Conservation (phyloP, 2,113 vertebrate genomes). For the Platichthys flesus region DNA sequence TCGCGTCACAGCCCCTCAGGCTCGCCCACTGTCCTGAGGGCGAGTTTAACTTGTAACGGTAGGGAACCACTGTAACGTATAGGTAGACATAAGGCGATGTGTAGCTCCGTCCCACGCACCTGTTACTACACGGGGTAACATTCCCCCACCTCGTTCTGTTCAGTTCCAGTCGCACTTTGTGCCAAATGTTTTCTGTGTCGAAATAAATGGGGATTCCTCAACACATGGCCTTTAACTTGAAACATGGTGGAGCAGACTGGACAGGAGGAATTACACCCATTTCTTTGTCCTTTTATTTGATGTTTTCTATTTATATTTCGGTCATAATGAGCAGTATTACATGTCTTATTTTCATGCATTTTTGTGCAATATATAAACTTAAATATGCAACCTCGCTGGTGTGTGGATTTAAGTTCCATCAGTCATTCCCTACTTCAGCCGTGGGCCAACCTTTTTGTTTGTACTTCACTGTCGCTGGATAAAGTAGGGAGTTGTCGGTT, state of each 20-base stretch:
- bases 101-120: conserved; percentile 64
- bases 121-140: conserved; percentile 8
- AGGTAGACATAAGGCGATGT: conserved; percentile 66
- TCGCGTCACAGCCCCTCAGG: neutral
- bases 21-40: conserved; percentile 36
- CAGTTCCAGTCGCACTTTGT: conserved; percentile 62
- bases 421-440: conserved; percentile 59
- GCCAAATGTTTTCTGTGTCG: conserved; percentile 83
- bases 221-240: conserved; percentile 86
- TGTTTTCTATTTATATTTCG: conserved; percentile 77
- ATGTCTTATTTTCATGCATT: conserved; percentile 90
- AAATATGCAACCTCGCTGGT: conserved; percentile 87
- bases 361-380: conserved; percentile 90
- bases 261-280: conserved; percentile 61
- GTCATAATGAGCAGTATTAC: conserved; percentile 89
- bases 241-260: conserved; percentile 85
- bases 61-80: conserved; percentile 63
- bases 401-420: conserved; percentile 66
- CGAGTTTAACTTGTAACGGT: conserved; percentile 46
- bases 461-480: conserved; percentile 47
- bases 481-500: conserved; percentile 50
- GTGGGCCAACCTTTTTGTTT: conserved; percentile 42
- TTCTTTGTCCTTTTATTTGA: conserved; percentile 74
- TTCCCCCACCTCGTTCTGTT: conserved; percentile 32
- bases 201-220: conserved; percentile 62